These are phyloP conservation scores for Strongylocentrotus purpuratus DNA, from an alignment of 35 echinoderm and acorn worm genomes.

Conservation along the genomic window DNA sequence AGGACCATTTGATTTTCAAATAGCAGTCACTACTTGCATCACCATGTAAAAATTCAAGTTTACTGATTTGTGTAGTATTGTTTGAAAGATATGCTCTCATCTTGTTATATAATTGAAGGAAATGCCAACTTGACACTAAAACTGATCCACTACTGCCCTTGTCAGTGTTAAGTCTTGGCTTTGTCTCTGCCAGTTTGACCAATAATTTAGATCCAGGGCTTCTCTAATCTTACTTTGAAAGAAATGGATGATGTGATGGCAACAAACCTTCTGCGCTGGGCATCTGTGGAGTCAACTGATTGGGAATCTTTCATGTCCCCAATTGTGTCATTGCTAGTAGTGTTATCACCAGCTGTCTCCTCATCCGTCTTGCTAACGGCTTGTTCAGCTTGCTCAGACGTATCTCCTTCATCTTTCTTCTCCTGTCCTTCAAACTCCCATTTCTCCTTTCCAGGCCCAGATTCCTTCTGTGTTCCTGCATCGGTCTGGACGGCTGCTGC, in stretches of 20 bases:
- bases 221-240: constrained; percentile 10
- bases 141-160: not conserved
- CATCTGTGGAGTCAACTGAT: not conserved
- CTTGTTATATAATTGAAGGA: not conserved
- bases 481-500: constrained; percentile 17
- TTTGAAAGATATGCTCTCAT: not conserved
- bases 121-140: not conserved
- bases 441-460: constrained; percentile 43
- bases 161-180: not conserved
- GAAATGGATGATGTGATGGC: constrained; percentile 41
- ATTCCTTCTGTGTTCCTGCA: constrained; percentile 51
- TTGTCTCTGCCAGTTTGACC: not conserved
- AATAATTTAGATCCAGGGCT: constrained; percentile 17
- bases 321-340: constrained; percentile 20
- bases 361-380: constrained; percentile 57
- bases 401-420: constrained; percentile 38
- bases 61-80: not conserved
- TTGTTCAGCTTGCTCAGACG: constrained; percentile 1
- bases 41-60: not conserved
- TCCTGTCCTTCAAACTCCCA: constrained; percentile 57
- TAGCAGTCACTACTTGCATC: not conserved
- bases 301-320: constrained; percentile 54
- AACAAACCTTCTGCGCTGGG: constrained; percentile 63
- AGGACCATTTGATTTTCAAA: not conserved
- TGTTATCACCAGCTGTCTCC: constrained; percentile 8